Base-by-base conservation (phyloP, 2,888 invertebrate species). In the Chrysodeixis includens region DNA sequence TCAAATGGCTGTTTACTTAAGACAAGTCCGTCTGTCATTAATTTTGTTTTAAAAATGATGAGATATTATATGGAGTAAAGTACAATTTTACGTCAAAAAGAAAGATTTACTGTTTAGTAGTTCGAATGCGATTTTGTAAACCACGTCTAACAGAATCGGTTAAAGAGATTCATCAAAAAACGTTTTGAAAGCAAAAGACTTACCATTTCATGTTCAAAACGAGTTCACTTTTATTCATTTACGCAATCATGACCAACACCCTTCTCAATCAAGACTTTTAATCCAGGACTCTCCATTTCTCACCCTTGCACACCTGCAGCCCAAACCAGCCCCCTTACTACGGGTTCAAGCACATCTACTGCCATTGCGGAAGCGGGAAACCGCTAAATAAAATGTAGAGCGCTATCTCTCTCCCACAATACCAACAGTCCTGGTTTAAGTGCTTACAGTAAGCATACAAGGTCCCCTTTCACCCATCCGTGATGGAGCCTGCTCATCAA, bases 401-500 rank as follows among this genome's bases (percentile, higher is more conserved):
- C 26, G 26, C 26, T 6, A 26, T 26, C 26, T 26, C 6, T 4
- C 26, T 26, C 6, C 26, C 26, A 26, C 26, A 26, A 2, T 26
- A 6, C 2, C 26, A 26, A 26, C 26, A 26, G 26, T 26, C 6
- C 6, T 26, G 26, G 26, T 26, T 26, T 6, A 26, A 26, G 26
- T 4, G 26, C 26, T 26, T 4, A 6, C 6, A 26, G 26, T 26
- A 26, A 26, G 26, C 26, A 26, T 26, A 26, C 26, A 35, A 12
- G n/a, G 40, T 20, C 61, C 73, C 81, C 63, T 66, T 71, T 54
- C 62, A 64, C n/a, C 63, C 72, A 72, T 30, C 67, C 65, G 61
- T 84, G 83, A 90, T 83, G 80, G 87, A 88, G 88, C 85, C 79
- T 79, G 86, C 74, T 83, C 85, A 79, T 79, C 85, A 86, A 87